A percentile compares a stretch with the other conserved stretches of the same genome.
These are phyloP conservation scores for Florisuga fusca DNA, from an alignment of 2,797 vertebrate species.

Conservation along the genomic window DNA sequence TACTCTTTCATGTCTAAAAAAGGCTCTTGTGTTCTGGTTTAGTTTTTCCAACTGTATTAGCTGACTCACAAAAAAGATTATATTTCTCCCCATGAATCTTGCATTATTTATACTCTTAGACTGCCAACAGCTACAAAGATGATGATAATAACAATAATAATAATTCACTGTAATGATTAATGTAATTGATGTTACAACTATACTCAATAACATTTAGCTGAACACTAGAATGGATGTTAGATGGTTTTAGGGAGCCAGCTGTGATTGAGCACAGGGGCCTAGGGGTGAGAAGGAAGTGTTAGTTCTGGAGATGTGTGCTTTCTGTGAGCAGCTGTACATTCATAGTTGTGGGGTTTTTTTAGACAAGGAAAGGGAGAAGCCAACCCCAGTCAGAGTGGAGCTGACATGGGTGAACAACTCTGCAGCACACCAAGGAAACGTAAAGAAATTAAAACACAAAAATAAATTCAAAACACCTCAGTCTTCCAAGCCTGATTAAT, in stretches of 20 bases:
- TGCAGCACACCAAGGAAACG: background rate
- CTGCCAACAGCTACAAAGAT: background rate
- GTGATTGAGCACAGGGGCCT: background rate
- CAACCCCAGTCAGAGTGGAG: accelerated
- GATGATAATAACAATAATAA: background rate
- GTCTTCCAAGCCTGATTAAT: background rate
- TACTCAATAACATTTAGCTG: background rate
- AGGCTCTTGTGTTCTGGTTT: background rate
- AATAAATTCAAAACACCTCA: background rate
- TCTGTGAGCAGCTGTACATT: background rate
- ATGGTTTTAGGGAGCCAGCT: background rate
- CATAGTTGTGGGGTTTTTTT: background rate
- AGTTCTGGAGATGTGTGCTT: background rate
- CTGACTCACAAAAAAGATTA: background rate
- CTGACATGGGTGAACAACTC: background rate
- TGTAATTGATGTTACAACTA: background rate
- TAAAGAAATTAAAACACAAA: background rate
- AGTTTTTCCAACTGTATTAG: background rate
- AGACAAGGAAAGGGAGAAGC: background rate
- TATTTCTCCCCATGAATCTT: background rate
- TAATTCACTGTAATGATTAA: background rate
- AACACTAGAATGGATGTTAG: background rate
- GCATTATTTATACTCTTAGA: background rate
- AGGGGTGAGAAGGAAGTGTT: background rate
- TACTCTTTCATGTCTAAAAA: background rate